These are phyloP conservation scores for Pardosa pseudoannulata DNA, from an alignment of 2,888 invertebrate species.

Conservation along the genomic window DNA sequence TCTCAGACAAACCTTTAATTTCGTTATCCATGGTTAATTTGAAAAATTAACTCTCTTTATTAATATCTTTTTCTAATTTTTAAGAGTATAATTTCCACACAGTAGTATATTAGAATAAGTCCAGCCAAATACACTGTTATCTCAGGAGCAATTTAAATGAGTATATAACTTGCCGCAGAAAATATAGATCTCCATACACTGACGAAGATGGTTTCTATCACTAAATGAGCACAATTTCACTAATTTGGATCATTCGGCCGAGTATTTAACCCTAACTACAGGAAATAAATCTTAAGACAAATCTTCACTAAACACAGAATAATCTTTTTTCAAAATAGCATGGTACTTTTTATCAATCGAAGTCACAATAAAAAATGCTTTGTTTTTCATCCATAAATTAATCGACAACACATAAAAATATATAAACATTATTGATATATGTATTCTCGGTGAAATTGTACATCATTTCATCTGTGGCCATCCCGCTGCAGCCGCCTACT, in stretches of 20 bases:
- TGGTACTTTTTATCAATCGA: neutral
- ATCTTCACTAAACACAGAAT: neutral
- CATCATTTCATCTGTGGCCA: neutral
- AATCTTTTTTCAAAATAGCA: neutral
- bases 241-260: slow-evolving; percentile 18
- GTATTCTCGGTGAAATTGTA: neutral
- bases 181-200: too few relatives aligned
- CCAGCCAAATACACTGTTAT: too few relatives aligned
- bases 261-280: slow-evolving; percentile 47
- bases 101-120: too few relatives aligned
- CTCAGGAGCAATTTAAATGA: too few relatives aligned
- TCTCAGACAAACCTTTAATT: slow-evolving; percentile 30
- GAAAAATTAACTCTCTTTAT: neutral
- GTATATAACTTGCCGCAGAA: too few relatives aligned
- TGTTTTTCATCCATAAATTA: neutral
- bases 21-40: slow-evolving; percentile 31
- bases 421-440: neutral
- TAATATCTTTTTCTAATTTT: too few relatives aligned
- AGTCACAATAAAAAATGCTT: neutral
- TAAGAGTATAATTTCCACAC: too few relatives aligned
- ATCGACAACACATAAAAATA: slow-evolving; percentile 31
- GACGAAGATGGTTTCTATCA: too few relatives aligned
- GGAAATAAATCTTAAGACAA: slow-evolving; percentile 18
- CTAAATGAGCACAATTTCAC: neutral
- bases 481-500: slow-evolving; percentile 58